These are phyloP conservation scores for Eurosta solidaginis DNA, from an alignment of 1,140 invertebrate species.

Conservation along the genomic window DNA sequence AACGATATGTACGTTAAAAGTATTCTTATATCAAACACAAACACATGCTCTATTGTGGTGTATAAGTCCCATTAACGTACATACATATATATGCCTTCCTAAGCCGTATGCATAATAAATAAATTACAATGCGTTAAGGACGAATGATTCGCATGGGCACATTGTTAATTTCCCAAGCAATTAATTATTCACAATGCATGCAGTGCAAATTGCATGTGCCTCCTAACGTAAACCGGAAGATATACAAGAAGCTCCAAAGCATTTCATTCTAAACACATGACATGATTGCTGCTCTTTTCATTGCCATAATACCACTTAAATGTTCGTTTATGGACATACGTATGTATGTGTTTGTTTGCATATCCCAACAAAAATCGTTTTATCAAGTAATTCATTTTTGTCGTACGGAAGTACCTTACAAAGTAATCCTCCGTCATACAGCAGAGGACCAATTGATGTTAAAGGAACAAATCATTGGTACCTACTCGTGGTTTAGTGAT, in stretches of 20 bases:
- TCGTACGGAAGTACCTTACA: too few species aligned
- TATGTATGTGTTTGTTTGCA: neutral
- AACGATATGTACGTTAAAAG: too few species aligned
- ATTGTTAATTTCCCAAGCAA: slow-evolving; percentile 7
- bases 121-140: neutral
- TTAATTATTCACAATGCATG: slow-evolving; percentile 6
- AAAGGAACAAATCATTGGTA: too few species aligned
- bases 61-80: too few species aligned
- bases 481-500: too few species aligned
- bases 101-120: neutral
- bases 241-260: neutral
- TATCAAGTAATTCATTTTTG: too few species aligned
- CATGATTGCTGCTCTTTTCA: neutral
- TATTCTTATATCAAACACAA: neutral
- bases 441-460: too few species aligned
- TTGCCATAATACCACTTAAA: neutral
- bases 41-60: neutral
- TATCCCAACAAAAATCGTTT: too few species aligned
- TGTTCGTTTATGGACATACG: neutral
- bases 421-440: too few species aligned
- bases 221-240: neutral
- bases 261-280: neutral
- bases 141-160: neutral
- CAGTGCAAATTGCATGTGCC: neutral
- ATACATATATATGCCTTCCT: neutral